These are phyloP conservation scores for Drosophila colorata DNA, from an alignment of 2,888 invertebrate species.

Conservation along the genomic window DNA sequence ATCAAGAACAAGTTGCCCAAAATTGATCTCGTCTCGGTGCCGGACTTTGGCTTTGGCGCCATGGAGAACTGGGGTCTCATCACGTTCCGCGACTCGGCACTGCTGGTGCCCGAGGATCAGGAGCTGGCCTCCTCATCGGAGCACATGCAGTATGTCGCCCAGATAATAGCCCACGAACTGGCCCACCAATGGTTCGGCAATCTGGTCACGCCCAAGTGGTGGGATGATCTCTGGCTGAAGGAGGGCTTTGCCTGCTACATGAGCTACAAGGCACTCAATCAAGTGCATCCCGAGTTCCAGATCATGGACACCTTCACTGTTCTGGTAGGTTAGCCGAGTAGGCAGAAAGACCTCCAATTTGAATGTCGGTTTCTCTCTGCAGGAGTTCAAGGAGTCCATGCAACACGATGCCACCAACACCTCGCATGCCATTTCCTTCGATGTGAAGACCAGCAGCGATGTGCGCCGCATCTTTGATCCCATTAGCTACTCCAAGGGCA, in stretches of 20 bases:
- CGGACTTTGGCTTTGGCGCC: conserved; percentile 90
- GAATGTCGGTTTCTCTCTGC: neutral
- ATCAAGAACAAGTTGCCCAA: conserved; percentile 88
- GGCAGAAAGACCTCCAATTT: neutral
- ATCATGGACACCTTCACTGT: conserved; percentile 87
- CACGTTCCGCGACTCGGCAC: conserved; percentile 88
- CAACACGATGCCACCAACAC: conserved; percentile 87
- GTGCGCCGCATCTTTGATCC: conserved; percentile 90
- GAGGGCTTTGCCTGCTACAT: conserved; percentile 87
- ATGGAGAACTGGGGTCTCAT: conserved; percentile 90
- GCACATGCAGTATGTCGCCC: conserved; percentile 88
- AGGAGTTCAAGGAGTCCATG: conserved; percentile 87
- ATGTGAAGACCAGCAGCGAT: conserved; percentile 87
- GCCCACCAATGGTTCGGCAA: conserved; percentile 95
- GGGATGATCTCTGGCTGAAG: conserved; percentile 90
- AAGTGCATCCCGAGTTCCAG: conserved; percentile 87
- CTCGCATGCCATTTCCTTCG: conserved; percentile 89
- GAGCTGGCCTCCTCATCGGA: conserved; percentile 86
- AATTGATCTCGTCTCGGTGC: conserved; percentile 90
- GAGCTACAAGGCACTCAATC: conserved; percentile 85
- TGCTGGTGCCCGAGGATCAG: conserved; percentile 86
- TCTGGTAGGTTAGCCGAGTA: conserved; percentile 35
- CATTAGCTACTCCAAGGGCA: conserved; percentile 91
- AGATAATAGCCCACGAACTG: conserved; percentile 91
- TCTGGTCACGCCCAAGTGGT: conserved; percentile 91